A percentile compares a stretch with the other conserved stretches of the same genome.
Evolutionary conservation across 2,113 vertebrate species (phyloP).

Genomic region (Gasterosteus nipponicus): DNA sequence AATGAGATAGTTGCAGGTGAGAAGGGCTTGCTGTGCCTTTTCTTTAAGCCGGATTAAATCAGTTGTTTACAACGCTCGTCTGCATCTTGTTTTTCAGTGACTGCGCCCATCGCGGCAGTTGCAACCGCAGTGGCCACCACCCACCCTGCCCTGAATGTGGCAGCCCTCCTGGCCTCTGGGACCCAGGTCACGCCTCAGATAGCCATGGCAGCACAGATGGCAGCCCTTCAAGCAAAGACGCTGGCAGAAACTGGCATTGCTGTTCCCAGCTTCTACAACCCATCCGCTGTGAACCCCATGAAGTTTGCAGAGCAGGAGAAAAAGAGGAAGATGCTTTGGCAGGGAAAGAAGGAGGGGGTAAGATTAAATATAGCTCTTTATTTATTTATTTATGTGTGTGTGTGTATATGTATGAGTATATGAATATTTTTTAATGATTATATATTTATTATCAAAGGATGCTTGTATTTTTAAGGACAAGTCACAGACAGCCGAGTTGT

Average conservation of each 20-base stretch:
- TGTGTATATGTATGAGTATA: not conserved
- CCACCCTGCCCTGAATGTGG: slow-evolving; percentile 92
- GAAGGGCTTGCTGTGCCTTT: not conserved
- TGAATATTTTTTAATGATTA: not conserved
- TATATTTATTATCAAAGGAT: not conserved
- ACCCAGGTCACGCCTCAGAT: slow-evolving; percentile 99
- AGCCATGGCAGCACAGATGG: slow-evolving; percentile 99
- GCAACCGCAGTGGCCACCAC: slow-evolving; percentile 71
- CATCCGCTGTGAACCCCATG: slow-evolving; percentile 96
- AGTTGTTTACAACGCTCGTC: not conserved
- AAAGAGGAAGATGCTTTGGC: slow-evolving; percentile 97
- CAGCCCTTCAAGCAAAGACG: slow-evolving; percentile 94
- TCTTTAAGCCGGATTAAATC: not conserved
- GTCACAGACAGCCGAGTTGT: slow-evolving; percentile 96
- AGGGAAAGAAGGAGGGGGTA: slow-evolving; percentile 98
- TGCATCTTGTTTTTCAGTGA: slow-evolving; percentile 41
- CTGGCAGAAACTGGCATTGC: slow-evolving; percentile 98
- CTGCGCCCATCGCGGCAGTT: slow-evolving; percentile 62
- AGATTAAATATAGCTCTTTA: slow-evolving; percentile 22
- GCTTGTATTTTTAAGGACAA: slow-evolving; percentile 86
- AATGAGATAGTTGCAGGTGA: slow-evolving; percentile 90
- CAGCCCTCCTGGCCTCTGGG: slow-evolving; percentile 94
- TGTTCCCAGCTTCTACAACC: slow-evolving; percentile 97
- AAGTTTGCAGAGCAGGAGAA: slow-evolving; percentile 98
- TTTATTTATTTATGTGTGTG: not conserved